Percentiles rank a stretch among this genome's conserved stretches.
phyloP scores from a whole-genome alignment of 1,140 invertebrate species.

The Drosophila dunni region DNA sequence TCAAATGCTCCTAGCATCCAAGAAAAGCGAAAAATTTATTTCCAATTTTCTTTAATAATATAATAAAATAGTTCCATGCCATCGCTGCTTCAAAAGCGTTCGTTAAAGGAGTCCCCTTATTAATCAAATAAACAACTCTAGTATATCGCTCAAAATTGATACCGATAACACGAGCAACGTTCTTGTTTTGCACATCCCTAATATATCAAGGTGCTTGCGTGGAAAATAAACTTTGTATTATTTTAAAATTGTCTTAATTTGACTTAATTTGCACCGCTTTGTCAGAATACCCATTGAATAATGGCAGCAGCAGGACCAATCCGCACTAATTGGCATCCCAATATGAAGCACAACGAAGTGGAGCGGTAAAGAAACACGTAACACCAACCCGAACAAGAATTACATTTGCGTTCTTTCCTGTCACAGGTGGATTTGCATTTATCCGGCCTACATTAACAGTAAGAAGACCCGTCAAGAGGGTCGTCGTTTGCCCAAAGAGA shows the following conservation, averaged over 20 bases:
- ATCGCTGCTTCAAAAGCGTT: too few species aligned
- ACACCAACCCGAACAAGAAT: slow-evolving; percentile 35
- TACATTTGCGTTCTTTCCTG: slow-evolving; percentile 52
- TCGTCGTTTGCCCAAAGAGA: slow-evolving; percentile 92
- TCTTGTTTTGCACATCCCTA: slow-evolving; percentile 41
- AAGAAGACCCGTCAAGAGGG: slow-evolving; percentile 96
- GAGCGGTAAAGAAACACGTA: slow-evolving; percentile 83
- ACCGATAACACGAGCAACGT: slow-evolving; percentile 4
- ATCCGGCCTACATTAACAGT: slow-evolving; percentile 98
- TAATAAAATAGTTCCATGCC: too few species aligned
- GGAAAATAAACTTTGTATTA: slow-evolving; percentile 59
- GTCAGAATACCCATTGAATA: slow-evolving; percentile 10
- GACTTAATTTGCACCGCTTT: slow-evolving; percentile 1
- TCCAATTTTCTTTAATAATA: too few species aligned
- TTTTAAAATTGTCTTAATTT: neutral
- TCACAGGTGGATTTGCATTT: slow-evolving; percentile 97
- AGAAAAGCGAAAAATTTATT: too few species aligned
- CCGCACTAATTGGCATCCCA: slow-evolving; percentile 86
- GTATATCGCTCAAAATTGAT: neutral
- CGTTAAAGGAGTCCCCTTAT: too few species aligned
- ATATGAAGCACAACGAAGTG: slow-evolving; percentile 88
- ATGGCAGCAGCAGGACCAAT: slow-evolving; percentile 84
- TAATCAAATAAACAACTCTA: neutral
- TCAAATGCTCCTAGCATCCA: too few species aligned
- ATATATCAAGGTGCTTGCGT: slow-evolving; percentile 67